phyloP scores from a whole-genome alignment of 2,113 vertebrate species.

The Brachirus orientalis region DNA sequence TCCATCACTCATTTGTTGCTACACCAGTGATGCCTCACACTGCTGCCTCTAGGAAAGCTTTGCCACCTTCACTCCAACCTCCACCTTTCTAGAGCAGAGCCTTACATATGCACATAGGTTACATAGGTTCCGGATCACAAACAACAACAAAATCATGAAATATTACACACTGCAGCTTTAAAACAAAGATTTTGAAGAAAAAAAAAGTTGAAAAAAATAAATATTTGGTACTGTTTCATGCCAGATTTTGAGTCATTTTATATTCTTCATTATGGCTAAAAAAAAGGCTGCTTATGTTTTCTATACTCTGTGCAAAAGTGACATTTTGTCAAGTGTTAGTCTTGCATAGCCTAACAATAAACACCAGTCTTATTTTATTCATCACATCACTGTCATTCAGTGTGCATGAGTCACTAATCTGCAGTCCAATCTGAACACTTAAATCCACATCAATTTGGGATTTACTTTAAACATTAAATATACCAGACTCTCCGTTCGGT shows the following conservation, averaged over 20 bases:
- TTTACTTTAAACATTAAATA: slow-evolving; percentile 8
- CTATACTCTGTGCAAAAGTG: slow-evolving; percentile 1
- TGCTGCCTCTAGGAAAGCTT: no score
- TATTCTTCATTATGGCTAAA: neutral
- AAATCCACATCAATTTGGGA: neutral
- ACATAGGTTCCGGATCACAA: no score
- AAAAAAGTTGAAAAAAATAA: no score
- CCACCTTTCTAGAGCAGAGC: no score
- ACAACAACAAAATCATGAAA: no score
- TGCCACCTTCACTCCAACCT: no score
- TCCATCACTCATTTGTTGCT: no score
- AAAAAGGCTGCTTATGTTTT: neutral
- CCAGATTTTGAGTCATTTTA: neutral
- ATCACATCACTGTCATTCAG: neutral
- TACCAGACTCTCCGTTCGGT: slow-evolving; percentile 2
- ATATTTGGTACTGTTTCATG: neutral
- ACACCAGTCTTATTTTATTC: neutral
- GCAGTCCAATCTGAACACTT: slow-evolving; percentile 2
- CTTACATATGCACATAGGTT: no score
- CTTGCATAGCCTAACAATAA: neutral
- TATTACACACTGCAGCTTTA: no score
- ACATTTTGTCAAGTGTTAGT: slow-evolving; percentile 8
- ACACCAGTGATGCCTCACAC: no score
- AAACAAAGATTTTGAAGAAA: no score
- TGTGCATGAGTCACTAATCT: slow-evolving; percentile 9